These are phyloP conservation scores for Bradypodion pumilum DNA, from an alignment of 2,797 vertebrate species.

Conservation along the genomic window DNA sequence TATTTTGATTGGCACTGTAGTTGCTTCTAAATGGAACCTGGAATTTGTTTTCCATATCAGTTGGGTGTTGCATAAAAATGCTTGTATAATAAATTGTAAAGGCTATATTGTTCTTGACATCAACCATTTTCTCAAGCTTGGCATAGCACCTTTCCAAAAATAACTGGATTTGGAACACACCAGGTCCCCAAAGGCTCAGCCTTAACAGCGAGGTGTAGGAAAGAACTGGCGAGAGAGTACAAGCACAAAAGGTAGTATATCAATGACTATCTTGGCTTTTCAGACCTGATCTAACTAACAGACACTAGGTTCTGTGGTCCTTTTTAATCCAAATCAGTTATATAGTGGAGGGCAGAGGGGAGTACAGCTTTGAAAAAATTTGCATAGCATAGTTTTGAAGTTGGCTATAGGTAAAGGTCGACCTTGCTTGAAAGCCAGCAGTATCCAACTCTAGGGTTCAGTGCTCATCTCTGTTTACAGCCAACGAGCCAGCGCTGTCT, in stretches of 20 bases:
- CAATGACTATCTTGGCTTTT: neutral
- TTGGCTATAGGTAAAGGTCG: too few species aligned
- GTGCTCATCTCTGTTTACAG: too few species aligned
- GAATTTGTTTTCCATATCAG: slow-evolving; percentile 31
- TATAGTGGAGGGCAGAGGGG: too few species aligned
- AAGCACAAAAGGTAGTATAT: neutral
- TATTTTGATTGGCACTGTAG: accelerated
- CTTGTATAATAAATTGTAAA: slow-evolving; percentile 35
- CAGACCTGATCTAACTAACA: neutral
- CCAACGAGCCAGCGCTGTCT: too few species aligned
- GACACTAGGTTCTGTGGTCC: neutral
- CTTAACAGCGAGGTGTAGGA: neutral
- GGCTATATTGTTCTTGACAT: slow-evolving; percentile 44
- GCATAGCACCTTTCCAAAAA: slow-evolving; percentile 13
- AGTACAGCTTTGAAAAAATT: neutral
- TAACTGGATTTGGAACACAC: neutral
- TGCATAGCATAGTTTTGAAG: neutral
- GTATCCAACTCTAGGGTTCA: too few species aligned
- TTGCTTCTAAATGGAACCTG: neutral
- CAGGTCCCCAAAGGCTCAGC: neutral
- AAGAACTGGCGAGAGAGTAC: neutral
- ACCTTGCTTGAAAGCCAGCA: neutral
- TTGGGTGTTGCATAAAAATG: slow-evolving; percentile 45
- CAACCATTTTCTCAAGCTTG: slow-evolving; percentile 46
- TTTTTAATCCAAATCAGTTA: neutral